Evolutionary conservation across 2,113 vertebrate genomes (phyloP).

Genomic region (Fulmarus glacialis): DNA sequence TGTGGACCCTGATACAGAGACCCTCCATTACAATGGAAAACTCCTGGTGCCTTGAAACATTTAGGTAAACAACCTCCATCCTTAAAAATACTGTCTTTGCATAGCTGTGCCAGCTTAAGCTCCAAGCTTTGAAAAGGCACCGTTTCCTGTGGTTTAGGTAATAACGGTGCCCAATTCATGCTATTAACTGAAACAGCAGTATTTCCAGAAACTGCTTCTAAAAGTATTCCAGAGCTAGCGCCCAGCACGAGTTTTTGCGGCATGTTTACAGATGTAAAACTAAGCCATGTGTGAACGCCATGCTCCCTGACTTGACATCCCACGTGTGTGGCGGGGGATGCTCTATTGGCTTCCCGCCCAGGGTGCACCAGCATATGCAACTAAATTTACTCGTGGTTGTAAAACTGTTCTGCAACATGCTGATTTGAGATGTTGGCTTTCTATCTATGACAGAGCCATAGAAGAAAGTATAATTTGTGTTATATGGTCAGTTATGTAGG

Average conservation of each 20-base stretch:
- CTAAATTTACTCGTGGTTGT: not conserved
- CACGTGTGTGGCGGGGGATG: not conserved
- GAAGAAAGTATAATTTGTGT: not conserved
- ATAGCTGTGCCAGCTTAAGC: not conserved
- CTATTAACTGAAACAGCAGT: not conserved
- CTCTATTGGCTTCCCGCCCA: not conserved
- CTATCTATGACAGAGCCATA: not conserved
- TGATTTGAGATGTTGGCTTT: not conserved
- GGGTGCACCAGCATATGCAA: not conserved
- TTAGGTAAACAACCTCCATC: not conserved
- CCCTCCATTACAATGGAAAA: not conserved
- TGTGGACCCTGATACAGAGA: not conserved
- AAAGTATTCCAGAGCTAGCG: not conserved
- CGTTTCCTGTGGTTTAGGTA: not conserved
- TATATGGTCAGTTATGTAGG: not conserved
- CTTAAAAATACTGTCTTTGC: not conserved
- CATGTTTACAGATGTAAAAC: not conserved
- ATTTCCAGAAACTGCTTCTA: not conserved
- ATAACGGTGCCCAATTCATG: not conserved
- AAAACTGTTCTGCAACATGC: not conserved
- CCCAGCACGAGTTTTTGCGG: not conserved
- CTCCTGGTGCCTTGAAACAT: not conserved
- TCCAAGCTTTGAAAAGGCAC: not conserved
- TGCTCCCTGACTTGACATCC: not conserved
- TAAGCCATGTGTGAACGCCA: not conserved